A percentile compares a stretch with the other conserved stretches of the same genome.
phyloP scores from a whole-genome alignment of 2,888 invertebrate genomes.

The Thecocarcelia acutangulata region DNA sequence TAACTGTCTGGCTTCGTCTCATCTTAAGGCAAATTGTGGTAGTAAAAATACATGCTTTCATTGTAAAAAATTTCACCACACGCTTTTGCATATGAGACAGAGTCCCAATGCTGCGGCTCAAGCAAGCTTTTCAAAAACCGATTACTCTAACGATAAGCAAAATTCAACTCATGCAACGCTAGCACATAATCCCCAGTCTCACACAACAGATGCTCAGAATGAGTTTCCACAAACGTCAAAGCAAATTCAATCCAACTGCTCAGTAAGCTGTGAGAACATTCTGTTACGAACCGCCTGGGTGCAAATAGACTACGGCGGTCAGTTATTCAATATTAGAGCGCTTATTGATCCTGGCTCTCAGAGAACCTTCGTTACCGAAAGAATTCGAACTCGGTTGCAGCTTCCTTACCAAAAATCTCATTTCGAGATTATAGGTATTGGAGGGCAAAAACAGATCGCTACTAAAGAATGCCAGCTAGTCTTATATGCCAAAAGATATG shows the following conservation, averaged over 20 bases:
- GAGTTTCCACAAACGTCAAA: neutral
- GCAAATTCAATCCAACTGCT: neutral
- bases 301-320: constrained; percentile 19
- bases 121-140: neutral
- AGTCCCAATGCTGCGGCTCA: neutral
- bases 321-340: constrained; percentile 19
- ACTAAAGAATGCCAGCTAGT: constrained; percentile 6
- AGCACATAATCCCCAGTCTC: no score
- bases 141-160: neutral
- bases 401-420: constrained; percentile 1
- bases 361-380: constrained; percentile 16
- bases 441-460: no score
- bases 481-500: neutral
- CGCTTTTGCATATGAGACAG: neutral
- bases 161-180: no score
- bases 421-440: no score
- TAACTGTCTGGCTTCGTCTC: no score
- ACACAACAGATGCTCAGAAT: neutral
- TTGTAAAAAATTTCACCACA: constrained; percentile 2
- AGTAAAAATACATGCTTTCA: neutral
- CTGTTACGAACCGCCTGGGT: neutral
- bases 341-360: constrained; percentile 37
- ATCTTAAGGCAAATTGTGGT: no score
- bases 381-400: neutral
- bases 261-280: neutral